A percentile compares a stretch with the other conserved stretches of the same genome.
Evolutionary conservation across 2,113 vertebrate species (phyloP).

Genomic region (Cynocephalus volans): DNA sequence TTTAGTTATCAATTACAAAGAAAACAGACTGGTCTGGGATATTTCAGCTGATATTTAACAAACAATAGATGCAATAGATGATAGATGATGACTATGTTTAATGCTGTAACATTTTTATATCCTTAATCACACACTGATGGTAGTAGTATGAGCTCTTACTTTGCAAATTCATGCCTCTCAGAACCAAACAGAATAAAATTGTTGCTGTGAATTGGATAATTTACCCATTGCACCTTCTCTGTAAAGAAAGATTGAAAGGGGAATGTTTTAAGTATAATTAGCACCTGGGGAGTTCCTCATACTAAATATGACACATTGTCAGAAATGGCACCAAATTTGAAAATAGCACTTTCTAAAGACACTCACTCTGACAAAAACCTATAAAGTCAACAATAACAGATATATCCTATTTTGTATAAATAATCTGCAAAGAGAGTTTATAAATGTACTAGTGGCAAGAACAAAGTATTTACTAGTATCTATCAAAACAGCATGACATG

Average conservation of each 20-base stretch:
- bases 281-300: background rate
- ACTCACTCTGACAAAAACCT: background rate
- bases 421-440: background rate
- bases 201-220: background rate
- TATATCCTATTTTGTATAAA: background rate
- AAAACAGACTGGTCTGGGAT: background rate
- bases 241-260: background rate
- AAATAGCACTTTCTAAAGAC: conserved; percentile 20
- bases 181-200: background rate
- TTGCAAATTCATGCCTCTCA: background rate
- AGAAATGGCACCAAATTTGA: background rate
- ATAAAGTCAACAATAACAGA: background rate
- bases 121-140: background rate
- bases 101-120: background rate
- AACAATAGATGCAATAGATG: background rate
- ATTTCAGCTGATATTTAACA: background rate
- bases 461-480: background rate
- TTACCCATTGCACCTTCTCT: background rate
- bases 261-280: background rate
- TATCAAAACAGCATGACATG: background rate
- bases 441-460: background rate
- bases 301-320: background rate
- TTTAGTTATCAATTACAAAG: conserved; percentile 1
- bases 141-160: background rate
- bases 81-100: background rate